Evolutionary conservation across 2,797 vertebrate genomes (phyloP), one percentile per base, ranked within the genome.

Genomic region (Lutjanus campechanus): DNA sequence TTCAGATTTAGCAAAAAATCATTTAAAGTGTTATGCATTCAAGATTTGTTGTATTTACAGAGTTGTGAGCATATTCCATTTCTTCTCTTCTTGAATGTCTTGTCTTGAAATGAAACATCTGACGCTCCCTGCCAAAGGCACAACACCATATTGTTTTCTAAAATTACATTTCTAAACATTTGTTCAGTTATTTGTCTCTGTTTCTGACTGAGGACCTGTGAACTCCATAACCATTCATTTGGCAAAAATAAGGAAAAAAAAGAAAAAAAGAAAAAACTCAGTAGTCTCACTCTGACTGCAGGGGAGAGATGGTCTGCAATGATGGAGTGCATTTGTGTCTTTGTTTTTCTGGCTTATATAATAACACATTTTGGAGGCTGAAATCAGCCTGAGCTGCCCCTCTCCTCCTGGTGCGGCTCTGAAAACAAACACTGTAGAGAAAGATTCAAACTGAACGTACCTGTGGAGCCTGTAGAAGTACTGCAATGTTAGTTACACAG

Each of bases 111-210:
- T 68, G 62, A 66, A 87, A 76, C 77, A 89, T 88, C 82, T 86
- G 84, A 92, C 7, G 62, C 73, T 86, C 49, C 2, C 36, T 60
- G 83, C 90, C 86, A 84, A 77, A 75, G 82, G 85, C 85, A 77
- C 22, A 43, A 63, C 76, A 86, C 86, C 84, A 88, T 88, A 84
- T 91, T 93, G 87, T 91, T 88, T 89, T 85, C 79, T 88, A 85
- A 90, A 93, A 89, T 91, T 86, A 89, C 49, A 90, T 90, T 91
- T 88, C 73, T 85, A 85, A 91, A 82, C 76, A 89, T 89, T 91
- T 92, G 81, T 79, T 84, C 69, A 69, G 73, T 73, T 84, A 71
- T 82, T 84, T 85, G 68, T 89, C 73, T 87, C 75, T 8, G 11
- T 89, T 71, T 85, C 56, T 86, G 73, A 85, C 73, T 61, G 59